Conservation (phyloP, 2,888 invertebrate species). For the Agrochola macilenta region DNA sequence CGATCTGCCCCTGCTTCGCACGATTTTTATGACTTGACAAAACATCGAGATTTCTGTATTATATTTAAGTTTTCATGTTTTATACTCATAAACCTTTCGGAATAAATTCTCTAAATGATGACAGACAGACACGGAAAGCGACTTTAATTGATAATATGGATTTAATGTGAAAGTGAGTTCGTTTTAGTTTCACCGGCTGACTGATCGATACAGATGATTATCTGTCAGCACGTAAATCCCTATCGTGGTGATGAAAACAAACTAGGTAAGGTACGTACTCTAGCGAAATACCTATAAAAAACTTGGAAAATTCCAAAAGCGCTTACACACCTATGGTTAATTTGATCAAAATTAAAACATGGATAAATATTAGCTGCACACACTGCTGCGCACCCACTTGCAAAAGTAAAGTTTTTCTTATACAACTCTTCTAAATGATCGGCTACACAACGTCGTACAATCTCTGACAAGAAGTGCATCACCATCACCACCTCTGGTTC, state of each 20-base stretch:
- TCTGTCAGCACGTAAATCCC: neutral
- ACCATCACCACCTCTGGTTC: neutral
- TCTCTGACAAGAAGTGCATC: neutral
- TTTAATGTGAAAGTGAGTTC: conserved; percentile 18
- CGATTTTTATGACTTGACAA: no score
- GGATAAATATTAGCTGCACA: neutral
- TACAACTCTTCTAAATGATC: neutral
- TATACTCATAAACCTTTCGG: no score
- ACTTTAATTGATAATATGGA: no score
- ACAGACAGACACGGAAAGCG: no score
- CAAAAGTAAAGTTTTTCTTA: neutral
- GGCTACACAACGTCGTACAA: neutral
- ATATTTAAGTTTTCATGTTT: no score
- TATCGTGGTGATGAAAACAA: neutral
- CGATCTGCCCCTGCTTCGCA: no score
- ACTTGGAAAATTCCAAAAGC: neutral
- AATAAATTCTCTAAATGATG: no score
- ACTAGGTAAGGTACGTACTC: neutral
- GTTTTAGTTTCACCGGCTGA: conserved; percentile 17
- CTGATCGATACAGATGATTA: neutral
- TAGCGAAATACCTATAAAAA: neutral
- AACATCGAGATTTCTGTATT: no score
- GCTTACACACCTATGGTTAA: no score
- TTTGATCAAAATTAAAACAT: neutral
- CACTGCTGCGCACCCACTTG: neutral